These are phyloP conservation scores for Raja brachyura DNA, from an alignment of 2,113 vertebrate species.

Conservation along the genomic window DNA sequence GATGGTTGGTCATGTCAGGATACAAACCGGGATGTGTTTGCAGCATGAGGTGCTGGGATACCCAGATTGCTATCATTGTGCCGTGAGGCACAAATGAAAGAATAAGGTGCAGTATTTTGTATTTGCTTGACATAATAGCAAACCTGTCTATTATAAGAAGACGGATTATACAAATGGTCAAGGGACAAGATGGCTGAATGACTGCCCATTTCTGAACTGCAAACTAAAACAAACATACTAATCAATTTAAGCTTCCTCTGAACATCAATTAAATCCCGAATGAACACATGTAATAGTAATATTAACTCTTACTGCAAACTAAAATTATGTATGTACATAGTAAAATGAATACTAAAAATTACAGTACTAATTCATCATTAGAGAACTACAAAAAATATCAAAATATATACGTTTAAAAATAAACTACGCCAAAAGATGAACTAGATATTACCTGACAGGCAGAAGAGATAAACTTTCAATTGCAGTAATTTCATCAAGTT, in stretches of 20 bases:
- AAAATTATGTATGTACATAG: neutral
- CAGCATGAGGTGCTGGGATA: neutral
- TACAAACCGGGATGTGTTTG: too few relatives aligned
- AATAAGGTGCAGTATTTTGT: neutral
- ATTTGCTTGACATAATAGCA: neutral
- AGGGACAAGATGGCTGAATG: neutral
- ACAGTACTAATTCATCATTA: neutral
- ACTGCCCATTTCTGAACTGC: neutral
- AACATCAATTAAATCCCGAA: neutral
- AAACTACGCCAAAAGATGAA: neutral
- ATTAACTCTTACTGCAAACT: neutral
- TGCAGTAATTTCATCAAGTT: slow-evolving; percentile 52
- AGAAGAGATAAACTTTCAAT: slow-evolving; percentile 42
- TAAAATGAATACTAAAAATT: neutral
- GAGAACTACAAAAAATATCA: neutral
- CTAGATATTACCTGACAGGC: neutral
- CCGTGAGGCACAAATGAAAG: neutral
- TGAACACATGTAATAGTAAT: neutral
- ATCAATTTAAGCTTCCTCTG: neutral
- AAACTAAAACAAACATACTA: neutral
- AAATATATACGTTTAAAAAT: neutral
- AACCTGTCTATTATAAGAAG: neutral
- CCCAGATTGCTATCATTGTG: neutral
- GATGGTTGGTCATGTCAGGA: too few relatives aligned
- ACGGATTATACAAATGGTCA: neutral